phyloP scores from a whole-genome alignment of 2,888 invertebrate species.

The Pollenia griseotomentosa region DNA sequence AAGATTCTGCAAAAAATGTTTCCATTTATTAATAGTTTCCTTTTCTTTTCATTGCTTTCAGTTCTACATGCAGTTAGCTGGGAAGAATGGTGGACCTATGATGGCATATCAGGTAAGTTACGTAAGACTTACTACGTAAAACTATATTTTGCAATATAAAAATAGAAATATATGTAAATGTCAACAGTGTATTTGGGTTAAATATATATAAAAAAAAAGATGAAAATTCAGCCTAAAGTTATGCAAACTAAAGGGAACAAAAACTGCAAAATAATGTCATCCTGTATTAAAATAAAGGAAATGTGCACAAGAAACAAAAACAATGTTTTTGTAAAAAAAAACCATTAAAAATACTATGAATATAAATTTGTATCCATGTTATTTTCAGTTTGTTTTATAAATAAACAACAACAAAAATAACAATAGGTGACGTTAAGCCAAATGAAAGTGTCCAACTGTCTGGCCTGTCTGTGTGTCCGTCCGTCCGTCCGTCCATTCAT shows the following conservation, averaged over 20 bases:
- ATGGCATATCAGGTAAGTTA: conserved; percentile 96
- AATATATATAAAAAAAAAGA: conserved; percentile 51
- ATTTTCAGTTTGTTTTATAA: conserved; percentile 30
- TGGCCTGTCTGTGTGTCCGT: conserved; percentile 46
- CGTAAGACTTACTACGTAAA: not conserved
- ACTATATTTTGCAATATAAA: conserved; percentile 21
- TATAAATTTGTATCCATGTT: conserved; percentile 16
- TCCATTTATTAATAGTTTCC: not conserved
- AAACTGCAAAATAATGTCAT: conserved; percentile 32
- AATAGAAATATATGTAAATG: conserved; percentile 50
- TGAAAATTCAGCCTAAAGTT: conserved; percentile 29
- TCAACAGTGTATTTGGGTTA: conserved; percentile 53
- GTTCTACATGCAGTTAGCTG: conserved; percentile 87
- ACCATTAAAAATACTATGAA: conserved; percentile 22
- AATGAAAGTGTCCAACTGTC: conserved; percentile 67
- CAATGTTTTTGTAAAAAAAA: not conserved
- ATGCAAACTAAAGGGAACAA: conserved; percentile 19
- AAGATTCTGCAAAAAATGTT: not conserved
- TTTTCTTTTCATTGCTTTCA: conserved; percentile 74
- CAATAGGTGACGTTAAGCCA: conserved; percentile 56
- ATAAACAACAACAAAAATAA: conserved; percentile 36
- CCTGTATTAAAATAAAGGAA: conserved; percentile 17
- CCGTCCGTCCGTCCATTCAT: not conserved
- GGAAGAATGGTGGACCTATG: conserved; percentile 99
- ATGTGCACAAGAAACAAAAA: not conserved